Evolutionary conservation across 2,888 invertebrate genomes (phyloP).

Genomic region (Zelleria hepariella): DNA sequence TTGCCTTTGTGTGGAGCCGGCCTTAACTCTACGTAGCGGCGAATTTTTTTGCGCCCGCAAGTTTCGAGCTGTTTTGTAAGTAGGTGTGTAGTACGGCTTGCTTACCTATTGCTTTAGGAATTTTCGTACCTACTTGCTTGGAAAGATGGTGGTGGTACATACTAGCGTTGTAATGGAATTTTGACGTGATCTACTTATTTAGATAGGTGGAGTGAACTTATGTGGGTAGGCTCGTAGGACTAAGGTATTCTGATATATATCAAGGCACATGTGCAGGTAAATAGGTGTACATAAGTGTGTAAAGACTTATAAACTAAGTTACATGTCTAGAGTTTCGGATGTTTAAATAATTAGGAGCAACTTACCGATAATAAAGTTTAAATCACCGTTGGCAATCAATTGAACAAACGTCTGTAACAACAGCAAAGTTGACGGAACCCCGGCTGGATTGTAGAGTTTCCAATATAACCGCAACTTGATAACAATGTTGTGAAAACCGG

Average conservation of each 20-base stretch:
- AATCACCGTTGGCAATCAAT: neutral
- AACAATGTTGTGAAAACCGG: constrained; percentile 55
- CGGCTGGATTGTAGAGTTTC: neutral
- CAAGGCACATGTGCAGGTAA: no score
- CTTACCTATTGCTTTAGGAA: neutral
- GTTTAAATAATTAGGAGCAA: neutral
- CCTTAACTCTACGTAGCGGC: constrained; percentile 43
- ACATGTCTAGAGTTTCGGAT: neutral
- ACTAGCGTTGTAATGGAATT: neutral
- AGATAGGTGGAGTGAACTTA: no score
- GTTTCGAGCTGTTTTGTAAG: constrained; percentile 19
- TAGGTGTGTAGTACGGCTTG: neutral
- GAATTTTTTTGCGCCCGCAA: constrained; percentile 58
- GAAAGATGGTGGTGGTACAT: neutral
- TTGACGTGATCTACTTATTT: neutral
- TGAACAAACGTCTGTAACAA: neutral
- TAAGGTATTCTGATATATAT: no score
- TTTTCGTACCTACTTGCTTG: neutral
- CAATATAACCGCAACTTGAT: constrained; percentile 39
- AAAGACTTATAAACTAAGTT: no score
- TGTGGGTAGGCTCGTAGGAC: no score
- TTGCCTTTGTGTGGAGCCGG: neutral
- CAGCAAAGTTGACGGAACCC: neutral
- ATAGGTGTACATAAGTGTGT: neutral
- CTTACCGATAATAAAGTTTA: neutral